phyloP scores from a whole-genome alignment of 2,888 invertebrate species.

The Polyommatus iphigenia region DNA sequence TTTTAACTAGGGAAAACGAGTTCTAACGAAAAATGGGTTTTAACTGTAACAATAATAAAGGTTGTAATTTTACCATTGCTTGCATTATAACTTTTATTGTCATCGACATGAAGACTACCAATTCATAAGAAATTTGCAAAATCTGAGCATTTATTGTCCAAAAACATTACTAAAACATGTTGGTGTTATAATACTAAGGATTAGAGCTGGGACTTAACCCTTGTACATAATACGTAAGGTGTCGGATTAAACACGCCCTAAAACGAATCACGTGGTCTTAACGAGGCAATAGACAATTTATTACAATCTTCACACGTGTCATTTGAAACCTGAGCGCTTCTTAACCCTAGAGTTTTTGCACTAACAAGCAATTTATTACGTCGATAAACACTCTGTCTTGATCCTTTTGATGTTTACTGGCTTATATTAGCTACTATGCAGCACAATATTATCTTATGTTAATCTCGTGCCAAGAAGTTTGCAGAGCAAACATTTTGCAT shows the following conservation, averaged over 20 bases:
- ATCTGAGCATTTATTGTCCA: neutral
- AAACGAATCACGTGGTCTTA: neutral
- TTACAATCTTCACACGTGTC: neutral
- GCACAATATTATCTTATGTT: neutral
- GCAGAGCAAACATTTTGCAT: neutral
- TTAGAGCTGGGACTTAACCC: neutral
- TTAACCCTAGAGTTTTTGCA: neutral
- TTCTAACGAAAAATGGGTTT: too few species aligned
- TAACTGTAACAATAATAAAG: too few species aligned
- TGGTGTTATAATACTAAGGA: neutral
- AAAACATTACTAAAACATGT: too few species aligned
- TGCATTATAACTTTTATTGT: too few species aligned
- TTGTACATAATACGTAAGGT: neutral
- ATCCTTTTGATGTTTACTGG: constrained; percentile 3
- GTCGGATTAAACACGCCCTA: neutral
- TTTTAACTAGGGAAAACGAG: too few species aligned
- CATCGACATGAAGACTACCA: too few species aligned
- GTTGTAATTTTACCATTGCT: too few species aligned
- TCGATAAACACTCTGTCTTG: neutral
- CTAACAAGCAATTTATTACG: neutral
- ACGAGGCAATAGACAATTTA: neutral
- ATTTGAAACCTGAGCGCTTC: neutral
- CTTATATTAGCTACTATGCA: neutral
- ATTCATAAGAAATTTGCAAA: neutral
- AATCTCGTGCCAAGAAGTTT: neutral